Base-by-base conservation (phyloP, 2,113 vertebrate species). In the Sclerurus mexicanus region DNA sequence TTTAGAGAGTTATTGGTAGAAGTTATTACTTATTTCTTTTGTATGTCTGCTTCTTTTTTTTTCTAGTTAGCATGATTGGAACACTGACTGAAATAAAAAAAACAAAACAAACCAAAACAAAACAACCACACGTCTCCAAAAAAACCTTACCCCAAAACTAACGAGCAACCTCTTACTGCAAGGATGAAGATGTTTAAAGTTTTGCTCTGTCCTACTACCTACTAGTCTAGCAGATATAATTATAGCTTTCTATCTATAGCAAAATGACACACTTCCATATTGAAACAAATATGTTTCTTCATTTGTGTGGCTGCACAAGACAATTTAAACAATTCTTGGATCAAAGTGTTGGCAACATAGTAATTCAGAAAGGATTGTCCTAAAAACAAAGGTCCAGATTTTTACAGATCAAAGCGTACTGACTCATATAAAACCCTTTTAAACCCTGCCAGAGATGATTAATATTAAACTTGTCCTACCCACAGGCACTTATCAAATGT, bases 401-500 rank as follows among this genome's bases (percentile, higher is more conserved):
- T 87, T 87, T 75, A 53, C n/a, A 76, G 74, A 87, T 68, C 37
- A 50, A 86, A 93, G 59, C 74, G 24, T 49, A n/a, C 55, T 86
- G 88, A 86, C 31, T 95, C 88, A 76, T 33, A 40, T 4, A 92
- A 94, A 49, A 16, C n/a, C 31, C n/a, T 62, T 86, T 76, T 42
- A 83, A 91, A 21, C 74, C 72, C 37, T 39, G 55, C 72, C 67
- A 80, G 3, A 17, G 47, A 52, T 37, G 27, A 89, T 91, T 87
- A 81, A 56, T 73, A 72, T 35, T 85, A 79, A 89, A 82, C 8
- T 40, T 19, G 1, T 95, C 62, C 62, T 85, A 44, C 49, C 73
- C 89, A 60, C 44, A 55, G 69, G 74, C 77, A 62, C 67, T 95
- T 82, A 33, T 22, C 40, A 91, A 95, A 91, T 89, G 74, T 76